Evolutionary conservation across 2,888 invertebrate species (phyloP).

Genomic region (Agrochola lychnidis): DNA sequence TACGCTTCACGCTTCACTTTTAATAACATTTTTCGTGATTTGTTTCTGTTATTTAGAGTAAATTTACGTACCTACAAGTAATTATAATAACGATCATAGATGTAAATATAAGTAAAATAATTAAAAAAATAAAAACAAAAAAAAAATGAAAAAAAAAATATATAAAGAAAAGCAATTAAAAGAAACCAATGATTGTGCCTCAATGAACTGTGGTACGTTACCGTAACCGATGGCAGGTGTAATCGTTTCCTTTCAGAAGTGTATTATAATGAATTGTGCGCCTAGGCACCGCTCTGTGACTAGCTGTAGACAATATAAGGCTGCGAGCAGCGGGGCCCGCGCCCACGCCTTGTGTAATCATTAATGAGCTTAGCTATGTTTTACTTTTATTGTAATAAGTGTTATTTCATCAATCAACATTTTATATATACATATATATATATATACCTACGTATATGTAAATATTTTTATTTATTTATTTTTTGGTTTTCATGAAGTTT

Average conservation of each 20-base stretch:
- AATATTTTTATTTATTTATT: constrained; percentile 90
- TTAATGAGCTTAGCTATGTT: constrained; percentile 90
- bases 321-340: constrained; percentile 82
- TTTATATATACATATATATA: constrained; percentile 77
- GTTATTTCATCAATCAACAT: constrained; percentile 90
- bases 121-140: constrained; percentile 76
- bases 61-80: constrained; percentile 91
- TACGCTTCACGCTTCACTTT: constrained; percentile 90
- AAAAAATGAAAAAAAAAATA: constrained; percentile 71
- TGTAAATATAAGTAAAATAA: constrained; percentile 80
- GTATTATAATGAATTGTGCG: constrained; percentile 85
- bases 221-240: constrained; percentile 89
- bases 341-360: constrained; percentile 89
- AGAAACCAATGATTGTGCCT: constrained; percentile 91
- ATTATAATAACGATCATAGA: constrained; percentile 90
- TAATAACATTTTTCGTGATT: constrained; percentile 88
- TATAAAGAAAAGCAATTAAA: constrained; percentile 88
- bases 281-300: constrained; percentile 77
- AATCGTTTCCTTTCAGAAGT: constrained; percentile 85
- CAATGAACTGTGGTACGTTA: constrained; percentile 91
- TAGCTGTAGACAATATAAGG: constrained; percentile 84
- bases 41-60: constrained; percentile 91
- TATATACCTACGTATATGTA: constrained; percentile 84
- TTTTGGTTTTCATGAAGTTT: constrained; percentile 87
- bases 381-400: constrained; percentile 89